phyloP scores from a whole-genome alignment of 92 coral and sea anemone species.

The Paragorgia papillata region DNA sequence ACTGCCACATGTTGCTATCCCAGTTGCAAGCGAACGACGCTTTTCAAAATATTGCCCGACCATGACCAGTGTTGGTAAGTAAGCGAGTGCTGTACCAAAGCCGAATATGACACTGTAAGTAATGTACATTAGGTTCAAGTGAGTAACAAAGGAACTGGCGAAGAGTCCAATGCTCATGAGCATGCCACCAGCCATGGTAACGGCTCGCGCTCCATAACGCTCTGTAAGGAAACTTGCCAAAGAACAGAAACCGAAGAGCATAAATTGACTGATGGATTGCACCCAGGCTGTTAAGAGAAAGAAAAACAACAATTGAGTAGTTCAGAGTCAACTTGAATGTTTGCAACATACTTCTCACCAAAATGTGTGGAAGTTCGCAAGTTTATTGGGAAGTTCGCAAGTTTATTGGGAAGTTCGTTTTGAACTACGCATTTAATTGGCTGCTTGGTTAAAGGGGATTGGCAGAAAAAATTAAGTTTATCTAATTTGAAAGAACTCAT shows the following conservation, averaged over 20 bases:
- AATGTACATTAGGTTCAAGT: slow-evolving; percentile 63
- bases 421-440: no score
- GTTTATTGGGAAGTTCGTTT: no score
- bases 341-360: no score
- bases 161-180: slow-evolving; percentile 80
- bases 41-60: slow-evolving; percentile 84
- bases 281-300: slow-evolving; percentile 81
- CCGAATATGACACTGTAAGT: slow-evolving; percentile 90
- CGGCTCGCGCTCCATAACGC: slow-evolving; percentile 75
- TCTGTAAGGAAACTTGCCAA: slow-evolving; percentile 80
- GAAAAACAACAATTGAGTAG: not conserved
- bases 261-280: slow-evolving; percentile 92
- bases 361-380: no score
- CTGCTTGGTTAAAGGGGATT: no score
- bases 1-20: slow-evolving; percentile 92
- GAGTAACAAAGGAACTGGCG: slow-evolving; percentile 67
- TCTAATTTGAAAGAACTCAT: no score
- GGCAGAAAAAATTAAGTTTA: no score
- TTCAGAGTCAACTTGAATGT: no score
- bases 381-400: no score
- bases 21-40: slow-evolving; percentile 92
- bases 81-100: slow-evolving; percentile 84
- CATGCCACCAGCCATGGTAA: slow-evolving; percentile 79
- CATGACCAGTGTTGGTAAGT: slow-evolving; percentile 91
- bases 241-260: slow-evolving; percentile 79